phyloP scores from a whole-genome alignment of 2,113 vertebrate genomes.

The Miniopterus natalensis region DNA sequence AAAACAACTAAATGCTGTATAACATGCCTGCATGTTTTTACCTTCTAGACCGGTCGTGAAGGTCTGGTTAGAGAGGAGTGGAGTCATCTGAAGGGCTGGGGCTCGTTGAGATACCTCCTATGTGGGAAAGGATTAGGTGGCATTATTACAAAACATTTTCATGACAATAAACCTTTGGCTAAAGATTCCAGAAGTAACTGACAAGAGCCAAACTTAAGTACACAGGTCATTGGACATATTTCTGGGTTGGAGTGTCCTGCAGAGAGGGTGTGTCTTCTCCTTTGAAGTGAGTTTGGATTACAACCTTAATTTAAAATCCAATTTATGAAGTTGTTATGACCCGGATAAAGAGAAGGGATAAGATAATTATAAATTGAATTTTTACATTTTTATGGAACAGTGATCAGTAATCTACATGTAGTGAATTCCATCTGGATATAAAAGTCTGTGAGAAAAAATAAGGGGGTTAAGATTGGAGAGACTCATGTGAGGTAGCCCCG shows the following conservation, averaged over 20 bases:
- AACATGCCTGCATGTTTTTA: not conserved
- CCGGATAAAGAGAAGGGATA: not conserved
- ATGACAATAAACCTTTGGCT: not conserved
- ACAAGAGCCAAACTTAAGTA: not conserved
- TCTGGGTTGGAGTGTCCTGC: not conserved
- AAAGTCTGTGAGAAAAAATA: not conserved
- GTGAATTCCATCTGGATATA: not conserved
- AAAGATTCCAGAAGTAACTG: not conserved
- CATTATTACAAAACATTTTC: not conserved
- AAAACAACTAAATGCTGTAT: not conserved
- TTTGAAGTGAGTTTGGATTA: slow-evolving; percentile 2
- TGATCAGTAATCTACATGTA: not conserved
- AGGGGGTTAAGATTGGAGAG: not conserved
- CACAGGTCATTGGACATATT: not conserved
- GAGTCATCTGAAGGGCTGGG: not conserved
- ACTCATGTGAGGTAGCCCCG: not conserved
- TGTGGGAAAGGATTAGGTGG: not conserved
- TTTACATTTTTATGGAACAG: not conserved
- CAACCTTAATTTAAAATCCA: not conserved
- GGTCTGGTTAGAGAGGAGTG: not conserved
- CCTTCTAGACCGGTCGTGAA: not conserved
- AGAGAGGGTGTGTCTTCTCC: not conserved
- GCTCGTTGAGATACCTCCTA: not conserved
- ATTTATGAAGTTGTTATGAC: not conserved
- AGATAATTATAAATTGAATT: not conserved